Percentiles rank a stretch among this genome's conserved stretches.
Conservation (phyloP, 2,113 vertebrate genomes). For the Corythaeola cristata region DNA sequence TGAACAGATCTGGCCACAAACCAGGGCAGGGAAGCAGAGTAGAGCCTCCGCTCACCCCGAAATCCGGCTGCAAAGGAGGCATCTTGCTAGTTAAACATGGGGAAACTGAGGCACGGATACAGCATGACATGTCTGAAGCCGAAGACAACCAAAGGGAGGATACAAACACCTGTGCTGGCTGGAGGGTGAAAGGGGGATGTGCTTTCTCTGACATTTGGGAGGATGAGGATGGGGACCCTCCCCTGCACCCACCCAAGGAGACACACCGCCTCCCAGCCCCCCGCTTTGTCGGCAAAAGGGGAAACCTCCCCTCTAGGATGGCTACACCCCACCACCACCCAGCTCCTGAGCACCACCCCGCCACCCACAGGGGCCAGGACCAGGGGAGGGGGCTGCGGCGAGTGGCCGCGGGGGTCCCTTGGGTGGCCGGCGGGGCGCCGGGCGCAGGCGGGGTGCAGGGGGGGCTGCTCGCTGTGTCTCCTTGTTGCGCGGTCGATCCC, state of each 20-base stretch:
- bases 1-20: neutral
- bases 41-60: fast-evolving
- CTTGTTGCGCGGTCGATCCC: slow-evolving; percentile 59
- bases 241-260: neutral
- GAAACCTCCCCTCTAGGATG: fast-evolving
- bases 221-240: neutral
- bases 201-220: neutral
- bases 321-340: fast-evolving
- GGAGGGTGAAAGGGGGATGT: neutral
- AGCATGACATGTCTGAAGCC: fast-evolving
- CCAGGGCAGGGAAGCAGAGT: neutral
- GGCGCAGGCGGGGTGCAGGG: neutral
- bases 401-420: neutral
- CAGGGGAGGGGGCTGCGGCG: too few species aligned
- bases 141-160: too few species aligned
- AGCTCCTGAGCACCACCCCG: neutral
- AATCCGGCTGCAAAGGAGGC: too few species aligned
- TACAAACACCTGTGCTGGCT: neutral
- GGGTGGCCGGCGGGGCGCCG: neutral
- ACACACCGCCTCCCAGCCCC: fast-evolving
- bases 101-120: slow-evolving; percentile 24
- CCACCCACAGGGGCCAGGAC: too few species aligned
- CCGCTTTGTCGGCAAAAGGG: too few species aligned
- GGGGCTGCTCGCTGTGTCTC: slow-evolving; percentile 46
- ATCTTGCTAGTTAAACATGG: fast-evolving